Evolutionary conservation across 2,888 invertebrate species (phyloP), one percentile per base, ranked within the genome.

Genomic region (Drosophila robusta): DNA sequence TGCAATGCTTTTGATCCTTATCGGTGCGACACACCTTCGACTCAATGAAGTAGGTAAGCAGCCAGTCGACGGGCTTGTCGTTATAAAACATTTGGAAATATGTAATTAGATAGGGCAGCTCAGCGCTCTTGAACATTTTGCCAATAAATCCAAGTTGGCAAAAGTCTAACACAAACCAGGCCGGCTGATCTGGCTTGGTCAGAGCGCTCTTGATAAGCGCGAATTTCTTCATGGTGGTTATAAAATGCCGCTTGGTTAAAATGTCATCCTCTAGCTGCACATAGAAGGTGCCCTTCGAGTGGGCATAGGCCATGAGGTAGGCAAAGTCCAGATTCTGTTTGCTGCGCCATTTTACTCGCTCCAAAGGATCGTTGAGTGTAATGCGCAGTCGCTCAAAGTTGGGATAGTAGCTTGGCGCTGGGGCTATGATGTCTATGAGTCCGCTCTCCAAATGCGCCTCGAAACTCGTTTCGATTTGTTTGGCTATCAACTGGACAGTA

Each of bases 41-140:
- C 63, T 96, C 95, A 56, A 98, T 94, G 74, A 98, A 95, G 90
- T 98, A 96, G 86, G 98, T 98, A 11, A 99, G 93, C 6, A 99
- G 93, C 99, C 99, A 99, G 91, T 99, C 99, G 0, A 98, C 98
- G 0, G 99, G 99, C 93, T 98, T 98, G 89, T 98, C 98, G 89
- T 95, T 96, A 92, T 98, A 97, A 91, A 99, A 99, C 95, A 99
- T 96, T 90, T 99, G 95, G 86, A 99, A 96, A 92, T 98, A 99
- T 77, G 97, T 96, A 39, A 98, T 95, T 69, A 99, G 93, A 93
- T 96, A 95, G 0, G 96, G 96, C 22, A 99, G 93, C 89, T 98
- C 97, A 0, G 96, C 95, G 16, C 97, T 96, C 89, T 96, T 96
- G 92, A 99, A 98, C 93, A 99, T 94, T 93, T 97, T 97, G 47